Percentiles rank a stretch among this genome's conserved stretches.
Conservation (phyloP, 2,888 invertebrate species). For the Phaonia tiefii region DNA sequence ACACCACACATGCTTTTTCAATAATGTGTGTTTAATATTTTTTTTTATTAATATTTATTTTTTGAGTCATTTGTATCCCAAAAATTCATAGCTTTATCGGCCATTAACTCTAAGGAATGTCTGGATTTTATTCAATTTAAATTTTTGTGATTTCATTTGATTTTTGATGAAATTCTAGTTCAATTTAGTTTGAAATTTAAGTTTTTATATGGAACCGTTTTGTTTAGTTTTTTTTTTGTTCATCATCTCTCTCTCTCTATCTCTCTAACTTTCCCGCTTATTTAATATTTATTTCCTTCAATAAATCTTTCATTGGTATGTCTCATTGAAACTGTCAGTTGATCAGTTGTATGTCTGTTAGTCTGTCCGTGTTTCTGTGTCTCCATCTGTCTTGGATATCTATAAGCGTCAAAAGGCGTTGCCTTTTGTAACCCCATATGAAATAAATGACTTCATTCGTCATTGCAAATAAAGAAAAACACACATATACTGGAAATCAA, state of each 20-base stretch:
- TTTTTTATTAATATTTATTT: too few relatives aligned
- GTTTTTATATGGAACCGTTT: neutral
- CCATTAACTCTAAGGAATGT: too few relatives aligned
- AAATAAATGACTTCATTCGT: constrained; percentile 64
- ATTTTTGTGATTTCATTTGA: constrained; percentile 35
- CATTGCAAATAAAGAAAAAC: constrained; percentile 36
- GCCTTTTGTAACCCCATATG: constrained; percentile 27
- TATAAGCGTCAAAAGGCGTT: constrained; percentile 28
- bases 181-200: constrained; percentile 10
- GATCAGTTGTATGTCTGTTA: too few relatives aligned
- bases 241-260: neutral
- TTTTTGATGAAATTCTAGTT: constrained; percentile 27
- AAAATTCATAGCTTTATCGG: too few relatives aligned
- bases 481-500: too few relatives aligned
- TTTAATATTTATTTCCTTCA: constrained; percentile 21
- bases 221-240: neutral
- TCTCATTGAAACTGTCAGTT: constrained; percentile 27
- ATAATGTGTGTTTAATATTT: too few relatives aligned
- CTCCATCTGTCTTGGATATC: neutral
- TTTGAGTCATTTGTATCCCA: too few relatives aligned
- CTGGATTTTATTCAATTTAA: constrained; percentile 13
- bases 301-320: constrained; percentile 26
- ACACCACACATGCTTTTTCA: too few relatives aligned
- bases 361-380: too few relatives aligned
- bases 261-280: neutral